Evolutionary conservation across 2,113 vertebrate genomes (phyloP).

Genomic region (Natator depressus): DNA sequence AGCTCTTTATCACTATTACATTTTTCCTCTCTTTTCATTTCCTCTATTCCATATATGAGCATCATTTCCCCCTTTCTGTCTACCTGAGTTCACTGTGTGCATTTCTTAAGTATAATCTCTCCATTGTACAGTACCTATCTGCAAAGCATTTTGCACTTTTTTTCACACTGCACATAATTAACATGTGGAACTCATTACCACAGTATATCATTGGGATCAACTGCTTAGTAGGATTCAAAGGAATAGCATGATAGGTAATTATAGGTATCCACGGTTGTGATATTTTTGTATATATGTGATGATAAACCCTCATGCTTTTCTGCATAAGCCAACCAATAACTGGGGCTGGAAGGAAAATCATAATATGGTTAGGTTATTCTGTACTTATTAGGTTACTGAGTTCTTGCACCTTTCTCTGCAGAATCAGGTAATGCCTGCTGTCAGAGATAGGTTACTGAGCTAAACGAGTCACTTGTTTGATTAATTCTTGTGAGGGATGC

Average conservation of each 20-base stretch:
- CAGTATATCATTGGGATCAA: constrained; percentile 20
- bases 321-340: background rate
- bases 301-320: background rate
- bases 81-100: background rate
- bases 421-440: constrained; percentile 64
- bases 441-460: constrained; percentile 63
- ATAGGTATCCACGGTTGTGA: background rate
- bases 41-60: background rate
- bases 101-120: background rate
- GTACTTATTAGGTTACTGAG: constrained; percentile 24
- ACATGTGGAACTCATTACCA: background rate
- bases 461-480: background rate
- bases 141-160: background rate
- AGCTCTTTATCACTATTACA: background rate
- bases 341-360: background rate
- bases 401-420: constrained; percentile 54
- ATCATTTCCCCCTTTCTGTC: background rate
- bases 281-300: background rate
- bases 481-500: constrained; percentile 11
- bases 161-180: background rate
- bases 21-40: background rate
- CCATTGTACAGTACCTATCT: background rate
- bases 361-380: constrained; percentile 5
- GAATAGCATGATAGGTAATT: background rate
- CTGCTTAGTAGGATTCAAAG: background rate